Base-by-base conservation (phyloP, 2,113 vertebrate genomes). In the Syngnathus typhle region DNA sequence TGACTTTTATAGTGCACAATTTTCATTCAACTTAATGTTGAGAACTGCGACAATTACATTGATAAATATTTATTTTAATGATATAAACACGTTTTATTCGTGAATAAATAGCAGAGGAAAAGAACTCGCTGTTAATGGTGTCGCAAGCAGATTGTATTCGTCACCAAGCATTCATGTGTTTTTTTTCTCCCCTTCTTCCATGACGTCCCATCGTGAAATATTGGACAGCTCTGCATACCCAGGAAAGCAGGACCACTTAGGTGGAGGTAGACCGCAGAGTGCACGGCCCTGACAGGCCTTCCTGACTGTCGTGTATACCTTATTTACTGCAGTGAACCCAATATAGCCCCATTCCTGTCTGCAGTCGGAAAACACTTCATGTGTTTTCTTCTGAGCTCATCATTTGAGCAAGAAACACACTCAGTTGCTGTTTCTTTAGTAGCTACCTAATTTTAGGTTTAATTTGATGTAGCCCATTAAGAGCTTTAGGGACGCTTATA, bases 141-240 rank as follows among this genome's bases (percentile, higher is more conserved):
- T 77, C 27, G 38, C 41, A 75, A 70, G 46, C 47, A 58, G 46
- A 70, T 86, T 72, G 69, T 62, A 21, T 47, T 90, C 81, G 71
- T 81, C 85, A 77, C 59, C 7, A 21, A 15, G 8, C n/a, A 47
- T 44, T 64, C 43, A 46, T 47, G 43, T 7, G 79, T 82, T 80
- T 86, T 85, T 43, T 82, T 78, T 87, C 83, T 44, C 80, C 79
- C 85, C 73, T 81, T 91, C 92, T 95, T 96, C 94, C 94, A 92
- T 94, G 92, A 94, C 92, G 93, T 90, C 87, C 84, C 86, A 88
- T 86, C 77, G 60, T 93, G 91, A 95, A 93, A 90, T 93, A 92
- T 94, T 85, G 91, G 89, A 93, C 91, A 92, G 78, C 82, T 65
- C 69, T 78, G 86, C 91, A 87, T 92, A 88, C 71, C 85, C 74